Evolutionary conservation across 30 jellyfish, hydroid and myxozoan genomes (phyloP).

Genomic region (Aurelia sp.): DNA sequence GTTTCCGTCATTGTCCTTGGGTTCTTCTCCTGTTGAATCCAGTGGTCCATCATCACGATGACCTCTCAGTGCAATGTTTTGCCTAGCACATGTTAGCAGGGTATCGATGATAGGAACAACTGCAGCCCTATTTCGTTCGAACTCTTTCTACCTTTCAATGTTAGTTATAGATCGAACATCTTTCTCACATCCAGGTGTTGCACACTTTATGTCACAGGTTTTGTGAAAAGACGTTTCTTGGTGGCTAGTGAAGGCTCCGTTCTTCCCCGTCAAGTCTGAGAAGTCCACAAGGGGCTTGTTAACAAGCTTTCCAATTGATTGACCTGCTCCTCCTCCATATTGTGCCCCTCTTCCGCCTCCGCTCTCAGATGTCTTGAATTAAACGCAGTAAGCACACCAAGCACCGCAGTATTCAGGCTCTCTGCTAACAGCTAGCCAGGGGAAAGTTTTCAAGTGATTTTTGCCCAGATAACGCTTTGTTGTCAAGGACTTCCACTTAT

Average conservation of each 20-base stretch:
- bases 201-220: constrained; percentile 1
- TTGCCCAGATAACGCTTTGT: constrained; percentile 23
- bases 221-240: constrained; percentile 22
- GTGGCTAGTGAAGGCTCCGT: constrained; percentile 35
- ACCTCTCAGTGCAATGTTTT: too few species aligned
- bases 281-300: constrained; percentile 43
- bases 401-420: constrained; percentile 25
- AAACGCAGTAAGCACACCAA: constrained; percentile 31
- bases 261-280: constrained; percentile 28
- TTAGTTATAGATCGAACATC: constrained; percentile 16
- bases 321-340: constrained; percentile 32
- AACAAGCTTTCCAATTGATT: constrained; percentile 10
- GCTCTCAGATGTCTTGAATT: constrained; percentile 3
- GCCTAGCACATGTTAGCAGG: too few species aligned
- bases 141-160: not conserved
- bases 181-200: constrained; percentile 24
- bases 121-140: too few species aligned
- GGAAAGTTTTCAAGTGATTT: constrained; percentile 24
- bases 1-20: too few species aligned
- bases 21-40: too few species aligned
- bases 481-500: constrained; percentile 10
- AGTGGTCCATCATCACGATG: too few species aligned
- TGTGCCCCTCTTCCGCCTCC: constrained; percentile 46
- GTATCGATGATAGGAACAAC: too few species aligned
- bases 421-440: constrained; percentile 45